These are phyloP conservation scores for Larimichthys crocea DNA, from an alignment of 2,113 vertebrate species.

Conservation along the genomic window DNA sequence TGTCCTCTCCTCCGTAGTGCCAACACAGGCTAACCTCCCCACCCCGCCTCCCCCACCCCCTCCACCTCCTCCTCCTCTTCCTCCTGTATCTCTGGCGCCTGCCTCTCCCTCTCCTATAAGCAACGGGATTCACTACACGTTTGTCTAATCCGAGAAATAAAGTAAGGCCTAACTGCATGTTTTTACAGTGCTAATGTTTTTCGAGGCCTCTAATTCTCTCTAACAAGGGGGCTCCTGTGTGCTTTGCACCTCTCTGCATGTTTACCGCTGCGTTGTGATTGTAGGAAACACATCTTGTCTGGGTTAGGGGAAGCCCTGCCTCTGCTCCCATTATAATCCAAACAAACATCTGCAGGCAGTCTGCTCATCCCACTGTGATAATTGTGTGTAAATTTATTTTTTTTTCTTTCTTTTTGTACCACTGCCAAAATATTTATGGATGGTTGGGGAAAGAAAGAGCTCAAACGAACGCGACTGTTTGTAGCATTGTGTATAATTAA, in stretches of 20 bases:
- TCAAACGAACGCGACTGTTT: constrained; percentile 74
- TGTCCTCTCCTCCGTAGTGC: constrained; percentile 88
- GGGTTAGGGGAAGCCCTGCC: constrained; percentile 55
- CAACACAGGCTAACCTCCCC: constrained; percentile 88
- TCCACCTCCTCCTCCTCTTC: constrained; percentile 86
- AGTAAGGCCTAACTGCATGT: constrained; percentile 91
- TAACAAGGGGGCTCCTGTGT: constrained; percentile 28
- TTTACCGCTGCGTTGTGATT: constrained; percentile 60
- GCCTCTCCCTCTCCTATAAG: constrained; percentile 88
- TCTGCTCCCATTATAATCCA: constrained; percentile 70
- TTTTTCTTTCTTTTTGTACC: constrained; percentile 65
- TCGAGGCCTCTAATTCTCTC: constrained; percentile 60
- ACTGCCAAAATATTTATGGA: constrained; percentile 78
- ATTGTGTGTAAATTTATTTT: constrained; percentile 81
- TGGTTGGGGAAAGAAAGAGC: constrained; percentile 64
- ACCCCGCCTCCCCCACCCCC: constrained; percentile 86
- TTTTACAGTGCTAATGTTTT: constrained; percentile 65
- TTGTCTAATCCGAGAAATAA: constrained; percentile 92
- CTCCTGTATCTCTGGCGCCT: constrained; percentile 80
- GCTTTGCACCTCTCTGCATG: constrained; percentile 60
- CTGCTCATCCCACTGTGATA: constrained; percentile 79
- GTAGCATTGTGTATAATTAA: constrained; percentile 84
- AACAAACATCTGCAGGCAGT: constrained; percentile 83
- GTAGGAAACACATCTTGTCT: constrained; percentile 56
- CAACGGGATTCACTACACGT: constrained; percentile 99